Percentiles rank a stretch among this genome's conserved stretches.
These are phyloP conservation scores for Shargacucullia verbasci DNA, from an alignment of 2,888 invertebrate species.

Conservation along the genomic window DNA sequence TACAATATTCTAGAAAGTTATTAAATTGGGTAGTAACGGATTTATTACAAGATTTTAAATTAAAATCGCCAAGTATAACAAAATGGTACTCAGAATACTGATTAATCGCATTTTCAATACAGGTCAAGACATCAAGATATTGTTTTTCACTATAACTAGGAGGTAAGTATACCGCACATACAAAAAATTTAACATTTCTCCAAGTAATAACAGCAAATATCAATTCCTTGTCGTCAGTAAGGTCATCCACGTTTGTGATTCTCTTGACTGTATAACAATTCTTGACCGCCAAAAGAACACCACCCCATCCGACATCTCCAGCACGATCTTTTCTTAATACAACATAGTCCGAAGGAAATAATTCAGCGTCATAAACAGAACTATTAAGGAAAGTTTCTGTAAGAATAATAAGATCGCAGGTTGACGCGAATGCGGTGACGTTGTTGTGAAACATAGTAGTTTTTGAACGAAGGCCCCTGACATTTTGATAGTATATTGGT, in stretches of 20 bases:
- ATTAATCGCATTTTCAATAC: constrained; percentile 11
- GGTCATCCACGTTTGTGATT: constrained; percentile 11
- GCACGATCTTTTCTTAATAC: background rate
- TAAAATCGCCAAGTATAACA: constrained; percentile 5
- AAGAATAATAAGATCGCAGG: constrained; percentile 7
- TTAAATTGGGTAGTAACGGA: background rate
- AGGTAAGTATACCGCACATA: constrained; percentile 14
- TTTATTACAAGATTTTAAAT: constrained; percentile 6
- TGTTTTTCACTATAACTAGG: constrained; percentile 16
- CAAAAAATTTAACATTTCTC: constrained; percentile 14
- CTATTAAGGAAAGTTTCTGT: constrained; percentile 6
- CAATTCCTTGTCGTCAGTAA: constrained; percentile 26
- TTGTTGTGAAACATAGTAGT: too few relatives aligned
- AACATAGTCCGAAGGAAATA: background rate
- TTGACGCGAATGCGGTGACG: background rate
- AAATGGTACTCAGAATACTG: constrained; percentile 2
- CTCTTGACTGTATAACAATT: constrained; percentile 7
- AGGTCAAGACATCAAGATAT: constrained; percentile 16
- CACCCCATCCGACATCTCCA: constrained; percentile 7
- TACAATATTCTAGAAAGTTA: constrained; percentile 11
- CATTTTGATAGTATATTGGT: constrained; percentile 1
- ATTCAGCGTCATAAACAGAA: constrained; percentile 2
- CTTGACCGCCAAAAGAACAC: constrained; percentile 4
- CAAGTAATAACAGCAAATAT: constrained; percentile 12
- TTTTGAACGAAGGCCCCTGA: background rate